phyloP scores from a whole-genome alignment of 2,113 vertebrate species.

The Theristicus caerulescens region DNA sequence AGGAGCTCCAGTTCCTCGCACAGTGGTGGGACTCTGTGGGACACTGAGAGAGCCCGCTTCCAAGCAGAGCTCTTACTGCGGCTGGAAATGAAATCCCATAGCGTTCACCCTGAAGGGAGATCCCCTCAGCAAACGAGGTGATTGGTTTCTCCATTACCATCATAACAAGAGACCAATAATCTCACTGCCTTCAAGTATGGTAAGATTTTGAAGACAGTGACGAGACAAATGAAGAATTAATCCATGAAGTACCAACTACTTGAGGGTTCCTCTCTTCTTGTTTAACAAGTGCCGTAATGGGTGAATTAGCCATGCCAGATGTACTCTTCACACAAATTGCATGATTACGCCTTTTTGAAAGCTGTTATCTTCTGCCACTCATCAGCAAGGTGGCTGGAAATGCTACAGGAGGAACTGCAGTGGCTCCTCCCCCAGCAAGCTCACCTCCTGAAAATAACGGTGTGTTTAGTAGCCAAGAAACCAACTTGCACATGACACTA shows the following conservation, averaged over 20 bases:
- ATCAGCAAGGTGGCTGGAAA: constrained; percentile 20
- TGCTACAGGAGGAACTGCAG: neutral
- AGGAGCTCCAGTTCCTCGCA: neutral
- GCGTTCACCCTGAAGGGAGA: neutral
- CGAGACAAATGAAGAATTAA: constrained; percentile 1
- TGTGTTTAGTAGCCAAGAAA: neutral
- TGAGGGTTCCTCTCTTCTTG: neutral
- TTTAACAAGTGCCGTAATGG: neutral
- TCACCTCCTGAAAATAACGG: neutral
- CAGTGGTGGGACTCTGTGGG: neutral
- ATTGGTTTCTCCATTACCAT: neutral
- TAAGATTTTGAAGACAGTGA: neutral
- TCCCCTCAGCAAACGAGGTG: neutral
- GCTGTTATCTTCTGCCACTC: constrained; percentile 19
- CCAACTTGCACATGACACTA: neutral
- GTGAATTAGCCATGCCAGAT: constrained; percentile 27
- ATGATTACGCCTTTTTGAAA: constrained; percentile 3
- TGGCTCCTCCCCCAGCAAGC: neutral
- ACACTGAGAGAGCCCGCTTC: neutral
- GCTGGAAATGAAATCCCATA: neutral
- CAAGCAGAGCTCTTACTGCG: neutral
- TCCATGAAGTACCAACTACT: neutral
- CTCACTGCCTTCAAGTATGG: neutral
- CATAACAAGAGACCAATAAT: neutral
- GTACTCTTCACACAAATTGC: constrained; percentile 25